Conservation (phyloP, 1,140 invertebrate species). For the Micrasema longulum region DNA sequence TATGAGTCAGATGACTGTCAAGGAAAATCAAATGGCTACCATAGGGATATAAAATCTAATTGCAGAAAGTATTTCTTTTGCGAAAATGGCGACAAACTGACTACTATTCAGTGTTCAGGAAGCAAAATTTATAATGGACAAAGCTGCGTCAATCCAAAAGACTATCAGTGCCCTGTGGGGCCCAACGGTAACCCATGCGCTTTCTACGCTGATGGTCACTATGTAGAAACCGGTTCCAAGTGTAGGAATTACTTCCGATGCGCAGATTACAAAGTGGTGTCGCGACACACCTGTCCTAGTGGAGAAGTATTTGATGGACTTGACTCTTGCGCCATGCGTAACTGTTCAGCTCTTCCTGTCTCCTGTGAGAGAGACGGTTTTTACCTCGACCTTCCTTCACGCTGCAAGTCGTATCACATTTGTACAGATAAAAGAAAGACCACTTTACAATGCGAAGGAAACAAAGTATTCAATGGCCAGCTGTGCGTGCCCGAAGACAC, state of each 20-base stretch:
- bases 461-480: constrained; percentile 68
- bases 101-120: constrained; percentile 67
- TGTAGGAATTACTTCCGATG: constrained; percentile 71
- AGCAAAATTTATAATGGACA: constrained; percentile 70
- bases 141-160: constrained; percentile 62
- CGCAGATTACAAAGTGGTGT: constrained; percentile 59
- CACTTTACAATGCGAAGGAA: constrained; percentile 59
- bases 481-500: constrained; percentile 65
- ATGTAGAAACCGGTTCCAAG: constrained; percentile 64
- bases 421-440: constrained; percentile 65
- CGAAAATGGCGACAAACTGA: constrained; percentile 67
- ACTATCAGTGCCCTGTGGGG: constrained; percentile 59
- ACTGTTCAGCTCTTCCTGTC: constrained; percentile 42
- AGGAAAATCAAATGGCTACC: constrained; percentile 68
- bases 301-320: constrained; percentile 66
- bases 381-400: constrained; percentile 65
- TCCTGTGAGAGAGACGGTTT: constrained; percentile 67
- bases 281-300: constrained; percentile 60
- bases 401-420: constrained; percentile 70
- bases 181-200: constrained; percentile 55
- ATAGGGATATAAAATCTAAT: constrained; percentile 65
- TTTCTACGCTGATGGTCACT: constrained; percentile 57
- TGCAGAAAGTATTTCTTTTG: constrained; percentile 72
- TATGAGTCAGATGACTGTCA: constrained; percentile 64
- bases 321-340: constrained; percentile 49